These are phyloP conservation scores for Celastrina argiolus DNA, from an alignment of 2,888 invertebrate species.

Conservation along the genomic window DNA sequence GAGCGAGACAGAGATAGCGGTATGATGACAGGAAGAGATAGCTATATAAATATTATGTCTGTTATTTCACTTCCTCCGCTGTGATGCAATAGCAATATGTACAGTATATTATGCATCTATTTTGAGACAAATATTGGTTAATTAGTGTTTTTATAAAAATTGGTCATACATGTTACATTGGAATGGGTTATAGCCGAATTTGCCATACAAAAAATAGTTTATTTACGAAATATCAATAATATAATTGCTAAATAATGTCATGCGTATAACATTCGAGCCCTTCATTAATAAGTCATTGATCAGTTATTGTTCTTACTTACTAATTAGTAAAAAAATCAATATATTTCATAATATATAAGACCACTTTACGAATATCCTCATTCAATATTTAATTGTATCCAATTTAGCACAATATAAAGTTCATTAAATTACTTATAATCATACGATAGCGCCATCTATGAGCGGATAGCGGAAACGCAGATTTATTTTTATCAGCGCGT, in stretches of 20 bases:
- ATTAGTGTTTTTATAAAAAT: slow-evolving; percentile 40
- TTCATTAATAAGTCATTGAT: neutral
- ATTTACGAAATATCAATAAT: neutral
- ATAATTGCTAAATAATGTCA: neutral
- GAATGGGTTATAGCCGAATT: neutral
- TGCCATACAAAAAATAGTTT: neutral
- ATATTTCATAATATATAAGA: neutral
- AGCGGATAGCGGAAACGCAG: slow-evolving; percentile 53
- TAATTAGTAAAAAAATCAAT: no score
- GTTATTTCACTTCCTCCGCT: slow-evolving; percentile 76
- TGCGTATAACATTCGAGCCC: neutral
- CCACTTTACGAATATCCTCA: no score
- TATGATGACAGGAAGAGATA: slow-evolving; percentile 55
- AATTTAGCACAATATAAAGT: neutral
- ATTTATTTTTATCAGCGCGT: slow-evolving; percentile 46
- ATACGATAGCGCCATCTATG: slow-evolving; percentile 57
- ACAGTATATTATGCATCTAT: slow-evolving; percentile 59
- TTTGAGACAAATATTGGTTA: slow-evolving; percentile 66
- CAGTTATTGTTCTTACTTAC: no score
- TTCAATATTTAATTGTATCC: no score
- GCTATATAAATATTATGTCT: slow-evolving; percentile 75
- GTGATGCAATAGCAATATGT: slow-evolving; percentile 74
- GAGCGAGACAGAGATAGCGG: slow-evolving; percentile 62
- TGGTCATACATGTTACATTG: slow-evolving; percentile 11
- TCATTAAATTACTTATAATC: slow-evolving; percentile 18